Evolutionary conservation across 2,113 vertebrate genomes (phyloP).

Genomic region (Piprites chloris): DNA sequence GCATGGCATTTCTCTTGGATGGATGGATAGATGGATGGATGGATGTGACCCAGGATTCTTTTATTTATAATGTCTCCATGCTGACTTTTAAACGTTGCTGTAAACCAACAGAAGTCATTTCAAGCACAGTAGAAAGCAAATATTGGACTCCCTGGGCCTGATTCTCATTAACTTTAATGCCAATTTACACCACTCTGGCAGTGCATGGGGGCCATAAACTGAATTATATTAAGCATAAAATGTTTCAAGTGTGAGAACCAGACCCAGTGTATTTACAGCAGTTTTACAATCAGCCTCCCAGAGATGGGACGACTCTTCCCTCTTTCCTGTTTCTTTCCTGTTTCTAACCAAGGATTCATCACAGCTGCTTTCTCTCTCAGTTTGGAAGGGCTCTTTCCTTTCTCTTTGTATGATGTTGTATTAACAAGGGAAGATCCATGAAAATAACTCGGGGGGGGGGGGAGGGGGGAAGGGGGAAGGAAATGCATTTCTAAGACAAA

Average conservation of each 20-base stretch:
- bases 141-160: slow-evolving; percentile 22
- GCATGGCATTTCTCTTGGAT: neutral
- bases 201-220: neutral
- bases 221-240: slow-evolving; percentile 7
- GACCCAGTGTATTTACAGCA: neutral
- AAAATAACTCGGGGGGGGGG: no score
- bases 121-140: slow-evolving; percentile 7
- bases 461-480: no score
- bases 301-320: neutral
- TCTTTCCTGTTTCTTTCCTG: rapidly evolving
- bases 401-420: neutral
- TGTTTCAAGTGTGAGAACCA: neutral
- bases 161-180: slow-evolving; percentile 39
- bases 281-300: neutral
- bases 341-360: neutral
- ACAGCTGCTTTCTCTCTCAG: neutral
- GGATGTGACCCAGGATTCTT: neutral
- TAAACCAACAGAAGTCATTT: slow-evolving; percentile 1
- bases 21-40: neutral
- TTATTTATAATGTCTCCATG: neutral
- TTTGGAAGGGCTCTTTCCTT: neutral
- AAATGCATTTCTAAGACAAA: neutral
- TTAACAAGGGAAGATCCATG: neutral
- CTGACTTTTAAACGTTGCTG: slow-evolving; percentile 4
- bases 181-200: slow-evolving; percentile 9